Evolutionary conservation across 1,140 invertebrate genomes (phyloP), one percentile per base, ranked within the genome.

Genomic region (Holotrichia oblita): DNA sequence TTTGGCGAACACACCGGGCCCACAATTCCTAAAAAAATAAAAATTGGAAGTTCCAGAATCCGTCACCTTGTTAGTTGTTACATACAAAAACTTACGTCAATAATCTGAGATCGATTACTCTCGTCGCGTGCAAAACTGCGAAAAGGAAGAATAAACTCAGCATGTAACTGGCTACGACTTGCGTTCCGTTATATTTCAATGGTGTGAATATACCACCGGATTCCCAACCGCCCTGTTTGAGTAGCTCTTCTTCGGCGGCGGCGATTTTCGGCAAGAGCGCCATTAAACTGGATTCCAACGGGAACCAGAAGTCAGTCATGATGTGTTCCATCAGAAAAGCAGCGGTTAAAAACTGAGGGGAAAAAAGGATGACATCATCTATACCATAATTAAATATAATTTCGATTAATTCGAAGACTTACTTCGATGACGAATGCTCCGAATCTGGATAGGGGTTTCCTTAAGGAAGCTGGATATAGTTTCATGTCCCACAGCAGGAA

Each of bases 261-360:
- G 81, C 81, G 6, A 83, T 41, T 69, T 81, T 79, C 3, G 81
- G 81, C n/a, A 85, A 55, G 44, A 80, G 59, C 8, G 72, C 77
- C 42, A 83, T 76, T 0, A 81, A 17, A 7, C 59, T 81, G 6
- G 75, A 42, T 78, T 85, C 84, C 74, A 86, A 77, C 4, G 85
- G 85, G 78, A 84, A 84, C 85, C 85, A 86, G 48, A 86, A 85
- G 40, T 83, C 80, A n/a, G 80, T 82, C 75, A 86, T 83, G n/a
- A 84, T 80, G 40, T 82, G 77, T 81, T 86, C 84, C 78, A 84
- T 82, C n/a, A 84, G 34, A 40, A 84, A 84, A 40, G 82, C 75
- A 20, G 83, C 76, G 0, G 81, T 73, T 24, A 85, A 75, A 72
- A 84, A 84, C 85, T 85, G 78, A 48, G 81, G 82, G 22, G 78